A percentile compares a stretch with the other conserved stretches of the same genome.
Conservation (phyloP, 37 sponge, comb jelly and placozoan species). For the Diacarnus erythraeanus region DNA sequence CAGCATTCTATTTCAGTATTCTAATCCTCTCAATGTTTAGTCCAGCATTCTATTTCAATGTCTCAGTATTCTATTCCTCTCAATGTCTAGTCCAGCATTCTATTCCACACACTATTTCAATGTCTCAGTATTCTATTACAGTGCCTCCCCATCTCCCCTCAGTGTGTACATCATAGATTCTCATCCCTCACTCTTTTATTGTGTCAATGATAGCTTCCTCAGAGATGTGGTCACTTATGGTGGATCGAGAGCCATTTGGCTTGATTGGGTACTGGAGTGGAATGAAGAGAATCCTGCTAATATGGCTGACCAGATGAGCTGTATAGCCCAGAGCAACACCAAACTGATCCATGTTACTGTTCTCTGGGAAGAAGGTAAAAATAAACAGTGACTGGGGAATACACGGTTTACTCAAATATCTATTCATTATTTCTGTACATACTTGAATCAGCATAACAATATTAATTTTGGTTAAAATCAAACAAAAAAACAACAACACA, state of each 20-base stretch:
- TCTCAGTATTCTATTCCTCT: too few species aligned
- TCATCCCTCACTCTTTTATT: constrained; percentile 63
- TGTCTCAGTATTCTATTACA: too few species aligned
- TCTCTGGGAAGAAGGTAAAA: constrained; percentile 19
- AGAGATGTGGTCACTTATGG: constrained; percentile 50
- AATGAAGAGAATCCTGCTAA: constrained; percentile 28
- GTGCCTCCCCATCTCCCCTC: too few species aligned
- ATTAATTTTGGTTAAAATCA: too few species aligned
- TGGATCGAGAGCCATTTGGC: constrained; percentile 38
- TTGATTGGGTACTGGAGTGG: constrained; percentile 57
- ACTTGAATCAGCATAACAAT: not conserved
- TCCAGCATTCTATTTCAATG: too few species aligned
- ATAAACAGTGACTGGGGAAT: not conserved
- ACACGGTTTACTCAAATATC: not conserved
- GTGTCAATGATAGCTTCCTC: constrained; percentile 36
- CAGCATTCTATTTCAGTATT: too few species aligned
- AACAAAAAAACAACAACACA: too few species aligned
- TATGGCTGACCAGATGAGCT: constrained; percentile 53
- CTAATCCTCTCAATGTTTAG: too few species aligned
- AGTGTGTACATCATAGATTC: too few species aligned
- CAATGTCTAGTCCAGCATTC: too few species aligned
- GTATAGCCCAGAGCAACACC: constrained; percentile 67
- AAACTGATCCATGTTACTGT: constrained; percentile 31
- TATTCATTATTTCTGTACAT: not conserved
- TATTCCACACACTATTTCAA: too few species aligned